These are phyloP conservation scores for Cyaniris semiargus DNA, from an alignment of 2,888 invertebrate species.

Conservation along the genomic window DNA sequence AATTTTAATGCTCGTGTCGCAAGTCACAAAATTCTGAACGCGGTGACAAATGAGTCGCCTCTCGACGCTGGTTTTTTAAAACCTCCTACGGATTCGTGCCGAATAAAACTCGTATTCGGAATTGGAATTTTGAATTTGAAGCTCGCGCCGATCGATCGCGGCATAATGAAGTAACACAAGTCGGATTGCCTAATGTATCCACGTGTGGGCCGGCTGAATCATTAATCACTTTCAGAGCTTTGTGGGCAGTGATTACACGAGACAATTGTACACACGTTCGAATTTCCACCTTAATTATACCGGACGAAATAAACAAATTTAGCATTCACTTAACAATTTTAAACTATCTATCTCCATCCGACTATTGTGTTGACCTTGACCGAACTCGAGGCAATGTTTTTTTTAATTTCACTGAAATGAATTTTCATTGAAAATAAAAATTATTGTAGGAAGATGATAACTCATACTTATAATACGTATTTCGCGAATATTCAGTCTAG, in stretches of 20 bases:
- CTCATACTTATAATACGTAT: background rate
- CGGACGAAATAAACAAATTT: constrained; percentile 4
- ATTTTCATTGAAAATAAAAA: background rate
- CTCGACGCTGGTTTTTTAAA: background rate
- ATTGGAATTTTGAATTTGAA: constrained; percentile 33
- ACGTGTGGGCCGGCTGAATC: constrained; percentile 45
- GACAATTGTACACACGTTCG: constrained; percentile 43
- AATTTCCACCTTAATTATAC: constrained; percentile 31
- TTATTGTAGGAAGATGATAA: background rate
- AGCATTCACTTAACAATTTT: background rate
- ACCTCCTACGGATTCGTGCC: constrained; percentile 20
- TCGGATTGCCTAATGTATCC: constrained; percentile 41
- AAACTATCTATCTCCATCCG: background rate
- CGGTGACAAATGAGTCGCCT: background rate
- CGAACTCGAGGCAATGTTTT: background rate
- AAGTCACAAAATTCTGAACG: background rate
- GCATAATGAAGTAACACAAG: constrained; percentile 39
- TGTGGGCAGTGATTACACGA: constrained; percentile 45
- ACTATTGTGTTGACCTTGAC: background rate
- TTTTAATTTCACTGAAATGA: background rate
- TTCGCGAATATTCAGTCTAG: background rate
- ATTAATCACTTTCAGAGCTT: constrained; percentile 60
- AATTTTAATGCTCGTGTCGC: background rate
- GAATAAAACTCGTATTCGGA: constrained; percentile 30
- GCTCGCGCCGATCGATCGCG: constrained; percentile 28